Evolutionary conservation across 2,113 vertebrate genomes (phyloP), one percentile per base, ranked within the genome.

Genomic region (Tringa solitaria): DNA sequence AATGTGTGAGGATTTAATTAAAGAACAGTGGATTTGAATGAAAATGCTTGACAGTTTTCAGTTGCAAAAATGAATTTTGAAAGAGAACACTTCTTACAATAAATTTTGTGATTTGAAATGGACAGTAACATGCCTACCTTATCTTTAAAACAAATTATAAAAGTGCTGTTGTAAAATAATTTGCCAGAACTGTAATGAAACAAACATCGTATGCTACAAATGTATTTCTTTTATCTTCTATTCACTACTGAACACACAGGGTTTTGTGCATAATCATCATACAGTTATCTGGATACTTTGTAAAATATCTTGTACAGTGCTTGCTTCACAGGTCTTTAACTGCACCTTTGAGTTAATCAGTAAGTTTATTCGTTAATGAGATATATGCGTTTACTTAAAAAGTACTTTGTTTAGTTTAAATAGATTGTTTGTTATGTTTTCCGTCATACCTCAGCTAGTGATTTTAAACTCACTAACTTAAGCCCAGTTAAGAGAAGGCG

Each of bases 91-190:
- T 70, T 84, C n/a, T 88, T 63, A 74, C 19, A 73, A 33, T 35
- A 64, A 33, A 65, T 83, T 90, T 41, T 72, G 50, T 95, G 64
- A 67, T 89, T 82, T 90, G 10, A 80, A 84, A 73, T 56, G 88
- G 50, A 69, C 39, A 70, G 69, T 88, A 90, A 41, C 39, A 48
- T 85, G 5, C 33, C 46, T 68, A 37, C 41, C 46, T 17, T 22
- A 6, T 81, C 63, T 96, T 74, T 73, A 63, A 93, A 72, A 56
- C 37, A 93, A 69, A 37, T 92, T 48, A 64, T 80, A 67, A 67
- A 94, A 96, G 39, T 78, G 59, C 51, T 84, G 26, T 32, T 90
- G 56, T 65, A 85, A 93, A 94, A 33, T 63, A 90, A 87, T 33
- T 91, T 92, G 50, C 46, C 51, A 39, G 60, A 94, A 39, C 61